Conservation (phyloP, 30 jellyfish, hydroid and myxozoan species). For the Aurelia sp. region DNA sequence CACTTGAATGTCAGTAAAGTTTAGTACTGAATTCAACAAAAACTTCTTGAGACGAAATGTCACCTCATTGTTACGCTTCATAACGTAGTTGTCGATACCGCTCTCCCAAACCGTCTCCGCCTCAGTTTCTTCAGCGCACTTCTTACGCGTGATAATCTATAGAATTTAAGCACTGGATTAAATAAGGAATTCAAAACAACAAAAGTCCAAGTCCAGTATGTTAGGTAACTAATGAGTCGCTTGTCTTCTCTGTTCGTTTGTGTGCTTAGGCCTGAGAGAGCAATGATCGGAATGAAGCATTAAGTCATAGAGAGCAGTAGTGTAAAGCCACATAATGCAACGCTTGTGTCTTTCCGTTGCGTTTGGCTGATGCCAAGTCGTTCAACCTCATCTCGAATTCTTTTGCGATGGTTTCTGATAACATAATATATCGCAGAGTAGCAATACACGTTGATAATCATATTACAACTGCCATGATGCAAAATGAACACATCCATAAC, state of each 20-base stretch:
- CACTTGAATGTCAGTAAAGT: no score
- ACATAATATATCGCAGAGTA: conserved; percentile 15
- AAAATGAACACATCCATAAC: conserved; percentile 25
- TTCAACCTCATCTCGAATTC: conserved; percentile 8
- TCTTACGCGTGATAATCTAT: conserved; percentile 32
- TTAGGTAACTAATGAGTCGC: conserved; percentile 43
- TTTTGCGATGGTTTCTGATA: conserved; percentile 39
- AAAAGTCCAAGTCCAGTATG: conserved; percentile 66
- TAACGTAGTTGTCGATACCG: no score
- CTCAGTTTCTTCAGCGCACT: conserved; percentile 15
- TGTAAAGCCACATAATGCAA: conserved; percentile 15
- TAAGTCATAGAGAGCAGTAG: conserved; percentile 20
- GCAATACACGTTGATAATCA: conserved; percentile 16
- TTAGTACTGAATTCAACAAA: no score
- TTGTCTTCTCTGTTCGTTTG: conserved; percentile 14
- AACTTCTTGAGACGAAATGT: no score
- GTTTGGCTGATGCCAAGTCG: not conserved
- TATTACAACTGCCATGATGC: conserved; percentile 5
- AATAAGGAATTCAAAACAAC: conserved; percentile 21
- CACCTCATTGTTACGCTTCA: no score
- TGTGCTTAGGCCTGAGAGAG: conserved; percentile 7
- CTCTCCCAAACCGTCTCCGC: not conserved
- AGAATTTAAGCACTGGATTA: conserved; percentile 49
- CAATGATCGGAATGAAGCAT: conserved; percentile 16
- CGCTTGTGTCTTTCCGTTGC: conserved; percentile 9